phyloP scores from a whole-genome alignment of 2,888 invertebrate species.

The Drosophila nr. perissopoda region DNA sequence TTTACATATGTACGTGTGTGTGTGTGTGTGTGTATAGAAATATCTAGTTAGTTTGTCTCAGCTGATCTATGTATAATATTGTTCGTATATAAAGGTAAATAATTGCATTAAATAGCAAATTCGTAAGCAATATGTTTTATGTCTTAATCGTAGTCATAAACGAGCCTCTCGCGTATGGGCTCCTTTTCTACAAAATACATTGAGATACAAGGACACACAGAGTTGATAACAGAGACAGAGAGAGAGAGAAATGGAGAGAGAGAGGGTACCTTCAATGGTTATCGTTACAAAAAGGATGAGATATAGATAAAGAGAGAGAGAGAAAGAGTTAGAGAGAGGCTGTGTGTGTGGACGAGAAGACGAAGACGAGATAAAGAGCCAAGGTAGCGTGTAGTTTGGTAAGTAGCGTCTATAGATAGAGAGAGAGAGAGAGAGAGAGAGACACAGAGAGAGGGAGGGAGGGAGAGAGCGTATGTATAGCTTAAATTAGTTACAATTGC shows the following conservation, averaged over 20 bases:
- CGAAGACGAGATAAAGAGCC: conserved; percentile 1
- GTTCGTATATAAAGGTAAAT: conserved; percentile 66
- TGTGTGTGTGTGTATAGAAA: conserved; percentile 39
- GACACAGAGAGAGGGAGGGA: conserved; percentile 22
- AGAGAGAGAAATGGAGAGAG: neutral
- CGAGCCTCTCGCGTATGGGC: conserved; percentile 15
- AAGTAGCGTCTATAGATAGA: neutral
- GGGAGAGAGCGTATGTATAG: conserved; percentile 28
- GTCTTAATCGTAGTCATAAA: conserved; percentile 49
- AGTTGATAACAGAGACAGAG: conserved; percentile 10
- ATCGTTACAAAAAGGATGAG: neutral
- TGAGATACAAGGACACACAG: conserved; percentile 13
- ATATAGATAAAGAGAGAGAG: neutral
- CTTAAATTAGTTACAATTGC: conserved; percentile 49
- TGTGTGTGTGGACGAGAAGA: neutral
- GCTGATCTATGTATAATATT: conserved; percentile 34
- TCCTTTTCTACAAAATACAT: conserved; percentile 22
- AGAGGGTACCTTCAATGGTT: neutral
- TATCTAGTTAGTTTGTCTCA: conserved; percentile 48
- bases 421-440: conserved; percentile 5
- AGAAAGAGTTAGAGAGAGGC: neutral
- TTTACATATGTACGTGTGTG: conserved; percentile 45
- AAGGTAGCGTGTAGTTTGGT: conserved; percentile 15
- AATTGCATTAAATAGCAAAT: conserved; percentile 80
- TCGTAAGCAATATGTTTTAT: conserved; percentile 77